Evolutionary conservation across 2,797 vertebrate genomes (phyloP).

Genomic region (Prunella strophiata): DNA sequence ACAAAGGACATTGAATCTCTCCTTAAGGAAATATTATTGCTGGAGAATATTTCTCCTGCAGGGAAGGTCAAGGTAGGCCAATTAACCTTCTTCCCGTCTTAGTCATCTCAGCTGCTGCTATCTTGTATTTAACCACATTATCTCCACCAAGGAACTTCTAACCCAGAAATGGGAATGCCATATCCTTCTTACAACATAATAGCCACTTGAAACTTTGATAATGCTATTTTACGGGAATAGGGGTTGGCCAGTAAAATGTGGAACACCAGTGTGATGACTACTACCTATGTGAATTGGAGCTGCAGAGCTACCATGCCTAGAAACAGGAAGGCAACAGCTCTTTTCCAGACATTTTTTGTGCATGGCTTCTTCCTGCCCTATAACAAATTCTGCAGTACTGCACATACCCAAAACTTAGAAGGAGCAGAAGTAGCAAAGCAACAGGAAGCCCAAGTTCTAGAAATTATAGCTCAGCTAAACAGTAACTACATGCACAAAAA

Average conservation of each 20-base stretch:
- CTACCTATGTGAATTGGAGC: background rate
- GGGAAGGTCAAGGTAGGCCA: background rate
- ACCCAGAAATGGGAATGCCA: background rate
- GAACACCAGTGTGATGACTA: background rate
- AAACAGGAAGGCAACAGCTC: background rate
- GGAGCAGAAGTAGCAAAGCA: background rate
- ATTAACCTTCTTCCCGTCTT: background rate
- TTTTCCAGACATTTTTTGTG: background rate
- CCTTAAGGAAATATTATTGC: background rate
- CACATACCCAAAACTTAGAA: background rate
- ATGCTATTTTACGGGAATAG: background rate
- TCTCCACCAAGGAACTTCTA: background rate
- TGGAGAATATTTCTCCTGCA: background rate
- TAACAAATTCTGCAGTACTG: background rate
- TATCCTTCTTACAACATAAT: background rate
- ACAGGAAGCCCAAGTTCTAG: background rate
- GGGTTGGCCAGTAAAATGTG: background rate
- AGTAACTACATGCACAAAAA: background rate
- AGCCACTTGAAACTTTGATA: background rate
- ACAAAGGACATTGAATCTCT: background rate
- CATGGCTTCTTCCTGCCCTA: background rate
- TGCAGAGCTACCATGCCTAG: background rate
- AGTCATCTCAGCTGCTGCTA: background rate
- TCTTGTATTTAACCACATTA: background rate
- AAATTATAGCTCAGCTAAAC: background rate